Conservation (phyloP, 2,888 invertebrate species). For the Phyllotreta cruciferae region DNA sequence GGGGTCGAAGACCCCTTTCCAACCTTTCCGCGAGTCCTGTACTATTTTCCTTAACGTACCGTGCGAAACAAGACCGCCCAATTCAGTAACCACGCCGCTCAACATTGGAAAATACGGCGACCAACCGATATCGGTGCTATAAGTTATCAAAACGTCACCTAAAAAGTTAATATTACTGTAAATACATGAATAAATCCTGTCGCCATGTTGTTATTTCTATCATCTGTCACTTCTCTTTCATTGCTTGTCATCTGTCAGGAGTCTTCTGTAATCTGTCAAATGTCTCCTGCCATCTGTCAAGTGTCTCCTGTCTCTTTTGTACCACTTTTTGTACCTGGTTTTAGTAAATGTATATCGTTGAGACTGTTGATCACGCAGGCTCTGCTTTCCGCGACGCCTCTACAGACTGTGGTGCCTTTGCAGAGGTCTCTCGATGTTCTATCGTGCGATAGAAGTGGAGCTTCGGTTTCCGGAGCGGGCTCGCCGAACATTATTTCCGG, state of each 20-base stretch:
- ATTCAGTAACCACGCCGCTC: constrained; percentile 79
- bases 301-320: too few species aligned
- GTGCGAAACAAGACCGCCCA: constrained; percentile 84
- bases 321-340: constrained; percentile 48
- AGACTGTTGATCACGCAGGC: constrained; percentile 76
- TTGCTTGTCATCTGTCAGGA: too few species aligned
- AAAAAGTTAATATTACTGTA: too few species aligned
- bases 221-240: too few species aligned
- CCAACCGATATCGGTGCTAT: constrained; percentile 84
- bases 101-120: constrained; percentile 84
- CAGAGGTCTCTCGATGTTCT: constrained; percentile 35
- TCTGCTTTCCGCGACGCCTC: constrained; percentile 71
- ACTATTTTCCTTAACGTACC: too few species aligned
- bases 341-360: constrained; percentile 63
- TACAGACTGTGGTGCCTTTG: constrained; percentile 74
- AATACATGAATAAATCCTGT: too few species aligned
- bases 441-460: constrained; percentile 15
- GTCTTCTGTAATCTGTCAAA: too few species aligned
- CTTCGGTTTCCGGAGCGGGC: constrained; percentile 45
- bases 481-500: constrained; percentile 64
- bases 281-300: too few species aligned
- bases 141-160: constrained; percentile 80
- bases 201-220: too few species aligned
- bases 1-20: too few species aligned
- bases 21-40: too few species aligned